Evolutionary conservation across 1,140 invertebrate genomes (phyloP).

Genomic region (Ceratitis capitata): DNA sequence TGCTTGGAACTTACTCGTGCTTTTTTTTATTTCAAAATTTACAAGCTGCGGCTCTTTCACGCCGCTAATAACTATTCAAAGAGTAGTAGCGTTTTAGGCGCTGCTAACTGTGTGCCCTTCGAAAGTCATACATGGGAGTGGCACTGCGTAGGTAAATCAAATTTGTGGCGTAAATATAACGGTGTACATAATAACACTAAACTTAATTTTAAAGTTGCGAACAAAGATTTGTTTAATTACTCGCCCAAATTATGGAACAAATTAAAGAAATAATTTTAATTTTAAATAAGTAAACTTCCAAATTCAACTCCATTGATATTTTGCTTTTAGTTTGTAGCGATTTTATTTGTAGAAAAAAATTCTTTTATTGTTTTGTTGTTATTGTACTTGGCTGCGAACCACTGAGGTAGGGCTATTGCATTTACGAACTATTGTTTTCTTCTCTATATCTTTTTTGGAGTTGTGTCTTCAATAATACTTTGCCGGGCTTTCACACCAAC

Average conservation of each 20-base stretch:
- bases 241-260: neutral
- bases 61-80: neutral
- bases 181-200: neutral
- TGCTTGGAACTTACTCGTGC: conserved; percentile 34
- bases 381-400: neutral
- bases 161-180: neutral
- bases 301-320: too few relatives aligned
- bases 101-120: neutral
- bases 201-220: neutral
- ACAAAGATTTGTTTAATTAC: neutral
- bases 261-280: too few relatives aligned
- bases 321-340: neutral
- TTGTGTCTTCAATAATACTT: neutral
- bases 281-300: too few relatives aligned
- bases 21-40: conserved; percentile 6
- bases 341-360: neutral
- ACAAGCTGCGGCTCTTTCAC: neutral
- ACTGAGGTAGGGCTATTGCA: conserved; percentile 24
- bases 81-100: neutral
- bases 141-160: neutral
- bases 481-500: too few relatives aligned
- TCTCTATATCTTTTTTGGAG: neutral
- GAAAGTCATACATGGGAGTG: neutral
- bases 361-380: neutral
- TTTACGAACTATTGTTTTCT: neutral